Evolutionary conservation across 2,888 invertebrate species (phyloP), one percentile per base, ranked within the genome.

Genomic region (Coronaproctus castanopsis): DNA sequence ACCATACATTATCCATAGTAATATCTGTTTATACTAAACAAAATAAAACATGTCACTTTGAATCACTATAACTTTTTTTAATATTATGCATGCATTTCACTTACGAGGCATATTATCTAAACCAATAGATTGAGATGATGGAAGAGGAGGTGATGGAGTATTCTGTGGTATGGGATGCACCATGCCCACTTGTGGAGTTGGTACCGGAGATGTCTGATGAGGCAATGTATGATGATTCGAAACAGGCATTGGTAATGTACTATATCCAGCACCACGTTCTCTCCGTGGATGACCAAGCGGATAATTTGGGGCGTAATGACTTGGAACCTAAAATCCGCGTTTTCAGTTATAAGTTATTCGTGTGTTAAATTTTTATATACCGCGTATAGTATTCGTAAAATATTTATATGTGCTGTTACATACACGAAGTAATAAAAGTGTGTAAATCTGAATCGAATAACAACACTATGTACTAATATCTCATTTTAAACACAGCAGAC

Each of bases 231-330:
- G 65, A 53, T 65, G 65, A n/a, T 52, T 55, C n/a, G 62, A 60
- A 19, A 60, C 60, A 64, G 77, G 77, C 65, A 88, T 80, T 1
- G 90, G 91, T 62, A 90, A 71, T 2, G 90, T 87, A 67, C 89
- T 87, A 71, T 91, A 91, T 0, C 89, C 89, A 1, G 87, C 84
- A 21, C 83, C 83, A 48, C 85, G 78, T 59, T 79, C 79, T 66
- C 83, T 76, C 64, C 83, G 75, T 0, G 84, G 82, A 74, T 85
- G 85, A 1, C 85, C 85, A 65, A 87, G 75, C 14, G 93, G 92
- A 74, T 90, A 93, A 74, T 92, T 92, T 1, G 91, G 92, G 18
- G 92, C 93, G 72, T 95, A 95, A 73, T 93, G 92, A 67, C 89
- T 90, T n/a, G 95, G 95, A 24, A 78, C 76, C 69, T 72, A 66